Conservation (phyloP, 2,113 vertebrate genomes). For the Planiliza haematocheilus region DNA sequence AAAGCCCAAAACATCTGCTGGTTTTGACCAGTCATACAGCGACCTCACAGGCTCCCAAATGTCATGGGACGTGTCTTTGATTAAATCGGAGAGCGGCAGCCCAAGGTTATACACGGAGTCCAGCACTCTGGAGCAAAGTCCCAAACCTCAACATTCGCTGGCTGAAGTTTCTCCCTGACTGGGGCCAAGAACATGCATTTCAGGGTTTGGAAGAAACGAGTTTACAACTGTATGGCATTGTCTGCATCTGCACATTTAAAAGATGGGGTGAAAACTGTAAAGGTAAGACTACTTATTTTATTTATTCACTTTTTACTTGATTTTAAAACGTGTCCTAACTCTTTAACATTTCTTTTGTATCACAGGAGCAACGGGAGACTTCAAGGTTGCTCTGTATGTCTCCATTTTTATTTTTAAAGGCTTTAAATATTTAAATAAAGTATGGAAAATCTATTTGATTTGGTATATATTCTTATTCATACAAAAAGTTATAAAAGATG, state of each 20-base stretch:
- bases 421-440: constrained; percentile 52
- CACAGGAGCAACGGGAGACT: constrained; percentile 17
- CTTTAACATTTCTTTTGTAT: not conserved
- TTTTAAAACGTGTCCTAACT: not conserved
- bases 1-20: constrained; percentile 37
- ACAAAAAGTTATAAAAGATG: no score
- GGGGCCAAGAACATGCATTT: not conserved
- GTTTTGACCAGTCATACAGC: constrained; percentile 55
- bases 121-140: constrained; percentile 74
- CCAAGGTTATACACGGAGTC: constrained; percentile 61
- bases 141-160: constrained; percentile 48
- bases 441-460: constrained; percentile 19
- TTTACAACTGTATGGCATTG: no score
- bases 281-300: not conserved
- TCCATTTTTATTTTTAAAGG: not conserved
- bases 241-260: not conserved
- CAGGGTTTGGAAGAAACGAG: not conserved
- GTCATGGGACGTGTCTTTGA: constrained; percentile 80
- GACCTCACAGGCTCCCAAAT: constrained; percentile 64
- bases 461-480: not conserved
- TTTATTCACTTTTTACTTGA: not conserved
- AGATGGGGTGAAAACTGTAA: not conserved
- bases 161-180: constrained; percentile 58
- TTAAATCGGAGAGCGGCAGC: constrained; percentile 66
- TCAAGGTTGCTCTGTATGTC: not conserved